These are phyloP conservation scores for Chanos chanos DNA, from an alignment of 2,797 vertebrate species.

Conservation along the genomic window DNA sequence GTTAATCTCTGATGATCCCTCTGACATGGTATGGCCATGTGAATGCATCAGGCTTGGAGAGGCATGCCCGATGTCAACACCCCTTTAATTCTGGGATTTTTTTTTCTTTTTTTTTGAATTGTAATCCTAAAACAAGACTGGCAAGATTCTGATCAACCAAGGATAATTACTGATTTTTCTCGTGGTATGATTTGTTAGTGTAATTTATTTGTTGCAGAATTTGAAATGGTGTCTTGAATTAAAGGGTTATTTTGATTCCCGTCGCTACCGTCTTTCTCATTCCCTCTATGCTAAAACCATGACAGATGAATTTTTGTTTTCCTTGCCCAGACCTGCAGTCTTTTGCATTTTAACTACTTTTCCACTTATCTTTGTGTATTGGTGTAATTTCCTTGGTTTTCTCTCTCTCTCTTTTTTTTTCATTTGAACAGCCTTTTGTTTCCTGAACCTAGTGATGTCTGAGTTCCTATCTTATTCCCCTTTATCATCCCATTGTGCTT, in stretches of 20 bases:
- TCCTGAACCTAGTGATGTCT: slow-evolving; percentile 63
- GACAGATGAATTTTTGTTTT: slow-evolving; percentile 31
- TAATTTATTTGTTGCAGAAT: slow-evolving; percentile 13
- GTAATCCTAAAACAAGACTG: too few relatives aligned
- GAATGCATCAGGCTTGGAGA: background rate
- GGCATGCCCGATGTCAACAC: background rate
- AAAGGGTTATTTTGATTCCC: background rate
- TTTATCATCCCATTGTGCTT: slow-evolving; percentile 56
- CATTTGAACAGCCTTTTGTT: slow-evolving; percentile 66
- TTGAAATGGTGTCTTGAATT: slow-evolving; percentile 5
- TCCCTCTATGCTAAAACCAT: slow-evolving; percentile 30
- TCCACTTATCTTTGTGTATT: slow-evolving; percentile 60
- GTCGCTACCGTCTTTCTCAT: slow-evolving; percentile 26
- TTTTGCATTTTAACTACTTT: slow-evolving; percentile 49
- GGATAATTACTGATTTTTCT: background rate
- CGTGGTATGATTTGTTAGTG: background rate
- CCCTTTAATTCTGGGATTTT: too few relatives aligned
- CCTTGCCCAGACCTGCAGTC: slow-evolving; percentile 27
- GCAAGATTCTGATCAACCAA: slow-evolving; percentile 3
- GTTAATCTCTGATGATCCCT: too few relatives aligned
- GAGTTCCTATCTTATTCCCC: slow-evolving; percentile 63
- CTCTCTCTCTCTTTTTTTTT: slow-evolving; percentile 72
- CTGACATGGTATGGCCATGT: too few relatives aligned
- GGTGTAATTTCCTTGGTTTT: slow-evolving; percentile 59
- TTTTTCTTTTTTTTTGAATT: too few relatives aligned